A percentile compares a stretch with the other conserved stretches of the same genome.
phyloP scores from a whole-genome alignment of 2,888 invertebrate genomes.

The Caenorhabditis panamensis region DNA sequence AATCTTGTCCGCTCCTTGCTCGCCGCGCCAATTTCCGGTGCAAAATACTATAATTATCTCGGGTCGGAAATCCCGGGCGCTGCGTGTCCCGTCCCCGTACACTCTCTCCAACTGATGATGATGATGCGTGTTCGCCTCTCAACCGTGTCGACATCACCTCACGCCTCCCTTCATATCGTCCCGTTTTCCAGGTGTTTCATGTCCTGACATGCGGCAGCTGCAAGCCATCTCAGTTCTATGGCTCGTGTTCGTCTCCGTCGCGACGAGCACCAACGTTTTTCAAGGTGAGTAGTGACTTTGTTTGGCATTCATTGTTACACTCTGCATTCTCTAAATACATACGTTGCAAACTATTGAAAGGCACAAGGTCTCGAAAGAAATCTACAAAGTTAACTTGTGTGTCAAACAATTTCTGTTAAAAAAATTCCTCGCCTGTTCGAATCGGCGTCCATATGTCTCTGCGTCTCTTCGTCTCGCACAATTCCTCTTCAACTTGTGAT shows the following conservation, averaged over 20 bases:
- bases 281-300: constrained; percentile 20
- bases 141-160: constrained; percentile 44
- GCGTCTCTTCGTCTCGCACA: constrained; percentile 10
- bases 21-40: constrained; percentile 51
- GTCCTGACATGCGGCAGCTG: constrained; percentile 36
- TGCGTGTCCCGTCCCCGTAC: constrained; percentile 2
- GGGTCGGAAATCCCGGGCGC: constrained; percentile 20
- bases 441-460: constrained; percentile 9
- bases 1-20: constrained; percentile 27
- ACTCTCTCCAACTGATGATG: constrained; percentile 17
- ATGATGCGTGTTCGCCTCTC: constrained; percentile 51
- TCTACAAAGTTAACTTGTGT: constrained; percentile 7
- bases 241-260: constrained; percentile 21
- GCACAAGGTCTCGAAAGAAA: constrained; percentile 2
- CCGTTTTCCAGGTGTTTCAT: constrained; percentile 36
- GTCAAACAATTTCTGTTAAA: too few species aligned
- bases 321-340: too few species aligned
- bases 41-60: constrained; percentile 57
- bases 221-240: constrained; percentile 9
- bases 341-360: too few species aligned
- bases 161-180: constrained; percentile 45
- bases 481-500: constrained; percentile 39
- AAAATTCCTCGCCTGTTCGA: not conserved
- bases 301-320: too few species aligned
- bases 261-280: constrained; percentile 28